Base-by-base conservation (phyloP, 35 echinoderm and acorn worm species). In the Diadema setosum region DNA sequence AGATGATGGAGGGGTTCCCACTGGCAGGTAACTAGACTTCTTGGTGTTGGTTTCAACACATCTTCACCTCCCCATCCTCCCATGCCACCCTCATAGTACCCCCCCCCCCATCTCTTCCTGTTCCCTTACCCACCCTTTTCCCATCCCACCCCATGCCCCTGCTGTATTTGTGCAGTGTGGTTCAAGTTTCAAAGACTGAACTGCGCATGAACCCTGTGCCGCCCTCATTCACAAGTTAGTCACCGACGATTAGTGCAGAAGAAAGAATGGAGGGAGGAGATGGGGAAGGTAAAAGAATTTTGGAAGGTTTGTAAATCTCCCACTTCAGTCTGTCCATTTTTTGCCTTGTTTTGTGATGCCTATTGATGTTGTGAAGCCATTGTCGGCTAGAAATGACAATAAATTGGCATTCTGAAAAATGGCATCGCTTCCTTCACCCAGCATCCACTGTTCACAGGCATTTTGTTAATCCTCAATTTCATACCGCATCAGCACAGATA, bases 371-470 rank as follows among this genome's bases (percentile, higher is more conserved):
- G 63, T 27, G 24, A n/a, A 33, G 21, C 63, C 37, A 67, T 67
- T 67, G 63, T 67, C 16, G 63, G 30, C 27, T 9, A 67, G 24
- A 67, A 67, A 11, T 11, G 21, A 5, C 5, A 8, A 24, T 1
- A 63, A 63, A 67, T 67, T 67, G 63, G 63, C n/a, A 67, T n/a
- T n/a, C n/a, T n/a, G n/a, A 67, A 34, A 67, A 67, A 67, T 67
- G 29, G 63, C 27, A 34, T 67, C 12, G 37, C 37, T 34, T 67
- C 63, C 63, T 67, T 67, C 20, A 18, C 63, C 37, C 63, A 67
- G 18, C 25, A 33, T 67, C 16, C 16, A 34, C 27, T 34, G 18
- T 67, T 67, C 23, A 67, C n/a, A n/a, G n/a, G n/a, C n/a, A 5
- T 33, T 15, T 67, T 5, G 25, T 3, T 67, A 29, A 67, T 67